phyloP scores from a whole-genome alignment of 2,888 invertebrate species.

The Ormyrus labotus region DNA sequence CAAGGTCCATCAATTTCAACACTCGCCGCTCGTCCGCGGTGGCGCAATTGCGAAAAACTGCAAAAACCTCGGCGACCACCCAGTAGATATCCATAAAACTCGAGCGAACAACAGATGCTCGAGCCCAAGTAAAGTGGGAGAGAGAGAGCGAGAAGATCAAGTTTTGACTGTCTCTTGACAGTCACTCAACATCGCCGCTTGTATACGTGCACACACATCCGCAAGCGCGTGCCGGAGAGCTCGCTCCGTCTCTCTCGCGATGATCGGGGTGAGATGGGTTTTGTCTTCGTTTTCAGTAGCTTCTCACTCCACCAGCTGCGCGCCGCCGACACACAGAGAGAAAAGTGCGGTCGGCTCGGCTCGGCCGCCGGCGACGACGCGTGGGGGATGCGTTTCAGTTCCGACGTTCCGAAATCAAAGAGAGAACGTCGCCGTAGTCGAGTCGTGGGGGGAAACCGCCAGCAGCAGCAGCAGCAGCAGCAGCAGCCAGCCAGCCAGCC shows the following conservation, averaged over 20 bases:
- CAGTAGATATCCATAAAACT: conserved; percentile 13
- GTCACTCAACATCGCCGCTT: conserved; percentile 44
- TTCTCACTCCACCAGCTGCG: conserved; percentile 44
- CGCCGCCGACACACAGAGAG: background rate
- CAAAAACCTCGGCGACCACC: conserved; percentile 17
- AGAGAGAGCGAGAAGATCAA: conserved; percentile 13
- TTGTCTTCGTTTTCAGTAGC: conserved; percentile 52
- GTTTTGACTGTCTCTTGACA: conserved; percentile 52
- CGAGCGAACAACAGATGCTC: background rate
- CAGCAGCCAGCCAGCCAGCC: background rate
- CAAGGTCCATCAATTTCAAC: too few relatives aligned
- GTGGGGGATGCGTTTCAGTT: conserved; percentile 64
- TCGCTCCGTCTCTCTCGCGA: background rate
- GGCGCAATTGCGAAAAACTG: background rate
- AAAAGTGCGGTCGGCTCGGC: too few relatives aligned
- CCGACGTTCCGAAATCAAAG: conserved; percentile 60
- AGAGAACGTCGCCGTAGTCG: background rate
- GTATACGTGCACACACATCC: background rate
- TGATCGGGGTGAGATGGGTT: conserved; percentile 43
- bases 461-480: too few relatives aligned
- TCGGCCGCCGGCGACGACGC: conserved; percentile 21
- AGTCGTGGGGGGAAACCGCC: too few relatives aligned
- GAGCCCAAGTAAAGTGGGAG: too few relatives aligned
- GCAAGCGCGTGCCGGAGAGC: background rate
- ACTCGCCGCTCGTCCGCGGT: too few relatives aligned